phyloP scores from a whole-genome alignment of 2,888 invertebrate genomes.

The Marronus borbonicus region DNA sequence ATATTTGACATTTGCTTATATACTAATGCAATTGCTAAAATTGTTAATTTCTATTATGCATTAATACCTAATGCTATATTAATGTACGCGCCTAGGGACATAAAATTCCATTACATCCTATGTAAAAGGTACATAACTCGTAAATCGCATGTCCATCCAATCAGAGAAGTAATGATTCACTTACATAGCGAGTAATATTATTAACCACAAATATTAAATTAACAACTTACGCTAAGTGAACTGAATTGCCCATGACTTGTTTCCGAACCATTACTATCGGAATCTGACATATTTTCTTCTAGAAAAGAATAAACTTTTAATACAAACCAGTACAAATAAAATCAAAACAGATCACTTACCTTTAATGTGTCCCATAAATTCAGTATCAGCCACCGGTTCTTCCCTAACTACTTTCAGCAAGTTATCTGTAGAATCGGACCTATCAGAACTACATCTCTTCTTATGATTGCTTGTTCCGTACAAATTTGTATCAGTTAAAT shows the following conservation, averaged over 20 bases:
- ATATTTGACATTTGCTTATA: too few relatives aligned
- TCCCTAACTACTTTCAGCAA: constrained; percentile 40
- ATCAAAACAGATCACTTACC: neutral
- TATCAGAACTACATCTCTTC: constrained; percentile 23
- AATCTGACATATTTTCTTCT: constrained; percentile 48
- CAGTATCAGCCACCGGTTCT: constrained; percentile 40
- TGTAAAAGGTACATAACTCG: too few relatives aligned
- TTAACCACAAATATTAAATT: neutral
- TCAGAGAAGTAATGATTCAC: too few relatives aligned
- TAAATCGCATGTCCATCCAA: too few relatives aligned
- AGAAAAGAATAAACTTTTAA: neutral
- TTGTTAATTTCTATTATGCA: too few relatives aligned
- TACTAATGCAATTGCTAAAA: too few relatives aligned
- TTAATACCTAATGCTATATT: too few relatives aligned
- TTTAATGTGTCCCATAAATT: constrained; percentile 38
- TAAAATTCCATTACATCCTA: too few relatives aligned
- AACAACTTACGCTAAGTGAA: constrained; percentile 3
- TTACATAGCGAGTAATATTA: too few relatives aligned
- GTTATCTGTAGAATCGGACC: constrained; percentile 40
- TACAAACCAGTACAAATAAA: neutral
- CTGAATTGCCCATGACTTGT: constrained; percentile 10
- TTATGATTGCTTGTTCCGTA: constrained; percentile 36
- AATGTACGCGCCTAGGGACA: too few relatives aligned
- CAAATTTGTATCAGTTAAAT: constrained; percentile 2
- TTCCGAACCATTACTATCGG: constrained; percentile 47